Percentiles rank a stretch among this genome's conserved stretches.
These are phyloP conservation scores for Periophthalmus modestus DNA, from an alignment of 2,113 vertebrate species.

Conservation along the genomic window DNA sequence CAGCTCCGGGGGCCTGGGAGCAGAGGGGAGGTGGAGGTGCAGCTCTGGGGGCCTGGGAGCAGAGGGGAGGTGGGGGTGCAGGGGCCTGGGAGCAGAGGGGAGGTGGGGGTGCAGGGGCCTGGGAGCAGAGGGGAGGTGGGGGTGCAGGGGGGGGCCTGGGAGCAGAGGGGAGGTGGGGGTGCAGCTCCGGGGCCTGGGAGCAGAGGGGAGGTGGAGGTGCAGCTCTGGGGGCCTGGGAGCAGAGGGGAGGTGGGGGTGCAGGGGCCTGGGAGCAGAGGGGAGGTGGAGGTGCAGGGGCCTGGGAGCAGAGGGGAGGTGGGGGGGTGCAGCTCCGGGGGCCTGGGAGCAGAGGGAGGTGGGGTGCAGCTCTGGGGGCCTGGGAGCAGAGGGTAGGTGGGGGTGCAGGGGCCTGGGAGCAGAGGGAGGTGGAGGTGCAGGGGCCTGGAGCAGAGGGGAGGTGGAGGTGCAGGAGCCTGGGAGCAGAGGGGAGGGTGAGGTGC, in stretches of 20 bases:
- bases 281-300: background rate
- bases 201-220: background rate
- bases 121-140: background rate
- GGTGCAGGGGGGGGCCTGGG: background rate
- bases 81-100: background rate
- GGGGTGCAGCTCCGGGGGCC: background rate
- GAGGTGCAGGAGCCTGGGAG: background rate
- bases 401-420: background rate
- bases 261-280: background rate
- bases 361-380: background rate
- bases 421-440: background rate
- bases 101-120: background rate
- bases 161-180: background rate
- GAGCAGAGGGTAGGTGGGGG: background rate
- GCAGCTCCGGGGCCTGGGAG: conserved; percentile 1
- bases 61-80: background rate
- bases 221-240: background rate
- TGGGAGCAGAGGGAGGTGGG: background rate
- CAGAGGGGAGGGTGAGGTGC: background rate
- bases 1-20: background rate
- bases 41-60: background rate
- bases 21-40: background rate
- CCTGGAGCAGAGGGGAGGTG: background rate
- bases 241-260: background rate
- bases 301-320: background rate